A percentile compares a stretch with the other conserved stretches of the same genome.
Conservation (phyloP, 2,113 vertebrate genomes). For the Gasterosteus aculeatus region DNA sequence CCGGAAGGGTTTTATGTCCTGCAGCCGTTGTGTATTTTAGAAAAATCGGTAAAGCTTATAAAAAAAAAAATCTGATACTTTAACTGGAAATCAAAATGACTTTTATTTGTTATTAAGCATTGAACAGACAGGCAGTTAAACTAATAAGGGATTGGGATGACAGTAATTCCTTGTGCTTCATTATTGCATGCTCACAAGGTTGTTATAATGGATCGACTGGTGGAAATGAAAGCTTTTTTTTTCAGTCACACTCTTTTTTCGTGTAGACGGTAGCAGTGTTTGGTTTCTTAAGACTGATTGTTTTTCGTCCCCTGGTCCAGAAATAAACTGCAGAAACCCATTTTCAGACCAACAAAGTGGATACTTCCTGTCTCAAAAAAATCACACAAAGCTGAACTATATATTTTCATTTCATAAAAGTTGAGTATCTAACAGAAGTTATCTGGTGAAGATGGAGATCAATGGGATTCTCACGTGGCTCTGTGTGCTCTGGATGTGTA, state of each 20-base stretch:
- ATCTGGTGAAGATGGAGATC: not conserved
- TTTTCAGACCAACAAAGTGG: not conserved
- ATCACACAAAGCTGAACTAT: not conserved
- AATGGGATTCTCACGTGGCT: not conserved
- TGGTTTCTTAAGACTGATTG: not conserved
- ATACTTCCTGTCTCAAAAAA: not conserved
- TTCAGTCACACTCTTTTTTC: not conserved
- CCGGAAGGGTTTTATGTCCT: conserved; percentile 15
- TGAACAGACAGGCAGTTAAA: not conserved
- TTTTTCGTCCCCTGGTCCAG: not conserved
- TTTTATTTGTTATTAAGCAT: not conserved
- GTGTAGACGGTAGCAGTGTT: not conserved
- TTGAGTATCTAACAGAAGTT: not conserved
- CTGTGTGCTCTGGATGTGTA: not conserved
- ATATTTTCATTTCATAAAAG: not conserved
- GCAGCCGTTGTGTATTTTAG: not conserved
- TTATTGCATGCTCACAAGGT: not conserved
- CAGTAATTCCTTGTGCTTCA: not conserved
- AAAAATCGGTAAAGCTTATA: conserved; percentile 12
- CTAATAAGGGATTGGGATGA: not conserved
- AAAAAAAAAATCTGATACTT: not conserved
- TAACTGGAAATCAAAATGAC: not conserved
- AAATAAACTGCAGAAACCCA: not conserved
- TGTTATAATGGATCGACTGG: not conserved
- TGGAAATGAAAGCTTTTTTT: not conserved